Percentiles rank a stretch among this genome's conserved stretches.
phyloP scores from a whole-genome alignment of 1,140 invertebrate genomes.

The Drosophila watanabei region DNA sequence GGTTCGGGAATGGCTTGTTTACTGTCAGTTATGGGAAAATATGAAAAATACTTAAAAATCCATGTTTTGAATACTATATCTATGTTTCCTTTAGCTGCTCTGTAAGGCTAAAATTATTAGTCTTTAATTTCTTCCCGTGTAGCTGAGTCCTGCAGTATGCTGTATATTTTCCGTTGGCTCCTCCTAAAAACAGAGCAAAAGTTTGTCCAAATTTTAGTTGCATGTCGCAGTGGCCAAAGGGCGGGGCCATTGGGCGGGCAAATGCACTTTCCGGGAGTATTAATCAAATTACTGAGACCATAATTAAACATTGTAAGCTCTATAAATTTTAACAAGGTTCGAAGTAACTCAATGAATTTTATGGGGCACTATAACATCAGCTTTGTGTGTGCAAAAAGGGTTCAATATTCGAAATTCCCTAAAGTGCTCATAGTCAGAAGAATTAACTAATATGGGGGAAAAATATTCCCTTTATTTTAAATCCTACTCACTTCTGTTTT shows the following conservation, averaged over 20 bases:
- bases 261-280: slow-evolving; percentile 29
- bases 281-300: too few relatives aligned
- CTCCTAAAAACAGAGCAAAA: slow-evolving; percentile 20
- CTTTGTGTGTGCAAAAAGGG: background rate
- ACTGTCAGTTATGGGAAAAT: too few relatives aligned
- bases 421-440: background rate
- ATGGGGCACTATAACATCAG: background rate
- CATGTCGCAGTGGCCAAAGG: slow-evolving; percentile 12
- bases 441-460: too few relatives aligned
- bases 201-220: slow-evolving; percentile 22
- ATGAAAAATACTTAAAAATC: too few relatives aligned
- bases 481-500: background rate
- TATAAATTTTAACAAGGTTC: slow-evolving; percentile 19
- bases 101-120: too few relatives aligned
- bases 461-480: background rate
- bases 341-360: slow-evolving; percentile 1
- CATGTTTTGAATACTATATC: too few relatives aligned
- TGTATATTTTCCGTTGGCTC: slow-evolving; percentile 10
- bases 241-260: background rate
- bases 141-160: slow-evolving; percentile 34
- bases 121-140: background rate
- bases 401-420: background rate
- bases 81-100: too few relatives aligned
- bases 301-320: slow-evolving; percentile 1
- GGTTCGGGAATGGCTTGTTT: too few relatives aligned